These are phyloP conservation scores for Tachystola acroxantha DNA, from an alignment of 2,888 invertebrate species.

Conservation along the genomic window DNA sequence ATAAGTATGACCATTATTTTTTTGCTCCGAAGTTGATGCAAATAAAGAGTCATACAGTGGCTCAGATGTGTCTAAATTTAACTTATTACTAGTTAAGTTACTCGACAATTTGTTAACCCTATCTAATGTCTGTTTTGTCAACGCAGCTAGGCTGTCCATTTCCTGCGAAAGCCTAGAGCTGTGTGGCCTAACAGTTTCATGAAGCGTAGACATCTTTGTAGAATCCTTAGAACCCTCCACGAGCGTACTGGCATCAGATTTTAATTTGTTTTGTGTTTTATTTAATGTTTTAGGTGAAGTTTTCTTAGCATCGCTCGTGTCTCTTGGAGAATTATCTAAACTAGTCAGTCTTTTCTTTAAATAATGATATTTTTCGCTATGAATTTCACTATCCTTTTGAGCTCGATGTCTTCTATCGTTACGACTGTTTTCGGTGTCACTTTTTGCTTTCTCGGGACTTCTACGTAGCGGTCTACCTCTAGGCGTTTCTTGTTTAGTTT, in stretches of 20 bases:
- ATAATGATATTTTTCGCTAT: conserved; percentile 74
- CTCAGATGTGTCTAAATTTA: conserved; percentile 57
- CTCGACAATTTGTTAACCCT: conserved; percentile 81
- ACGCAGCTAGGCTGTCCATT: conserved; percentile 81
- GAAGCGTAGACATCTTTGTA: conserved; percentile 64
- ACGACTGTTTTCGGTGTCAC: conserved; percentile 60
- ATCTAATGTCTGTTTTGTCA: conserved; percentile 82
- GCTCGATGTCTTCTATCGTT: conserved; percentile 67
- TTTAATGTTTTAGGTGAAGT: conserved; percentile 53
- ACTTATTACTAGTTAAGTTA: conserved; percentile 73
- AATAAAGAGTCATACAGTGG: conserved; percentile 56
- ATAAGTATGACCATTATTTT: conserved; percentile 48
- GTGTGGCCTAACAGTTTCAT: conserved; percentile 65
- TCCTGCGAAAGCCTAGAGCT: conserved; percentile 73
- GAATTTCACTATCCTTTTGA: conserved; percentile 71
- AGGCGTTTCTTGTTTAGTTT: conserved; percentile 47
- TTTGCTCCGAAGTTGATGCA: conserved; percentile 51
- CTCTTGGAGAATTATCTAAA: conserved; percentile 69
- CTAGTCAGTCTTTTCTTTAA: conserved; percentile 78
- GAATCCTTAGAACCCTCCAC: conserved; percentile 43
- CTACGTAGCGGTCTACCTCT: conserved; percentile 42
- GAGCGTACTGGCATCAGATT: conserved; percentile 41
- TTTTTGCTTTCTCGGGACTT: conserved; percentile 64
- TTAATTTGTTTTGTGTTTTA: conserved; percentile 38
- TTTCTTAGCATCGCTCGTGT: conserved; percentile 54